Evolutionary conservation across 2,797 vertebrate species (phyloP), one percentile per base, ranked within the genome.

Genomic region (Myotis vivesi): DNA sequence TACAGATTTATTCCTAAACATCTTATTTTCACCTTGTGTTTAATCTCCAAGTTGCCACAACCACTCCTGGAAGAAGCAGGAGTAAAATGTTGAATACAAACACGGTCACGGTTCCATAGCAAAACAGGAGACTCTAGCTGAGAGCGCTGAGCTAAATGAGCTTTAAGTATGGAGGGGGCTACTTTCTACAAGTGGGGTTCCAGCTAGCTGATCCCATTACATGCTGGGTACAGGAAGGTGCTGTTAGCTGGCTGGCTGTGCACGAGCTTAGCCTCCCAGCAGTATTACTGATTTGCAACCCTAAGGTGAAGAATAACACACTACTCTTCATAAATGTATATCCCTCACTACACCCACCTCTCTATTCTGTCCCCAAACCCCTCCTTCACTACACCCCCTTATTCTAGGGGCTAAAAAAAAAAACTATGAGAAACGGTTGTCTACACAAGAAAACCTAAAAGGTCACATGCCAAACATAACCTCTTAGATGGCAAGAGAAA

Each of bases 31-130:
- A 10, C 64, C 79, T 94, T n/a, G 53, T 68, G 28, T 64, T 83
- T 84, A 82, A 86, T 44, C 41, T 87, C 90, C 77, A 87, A 62
- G 55, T 71, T 85, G 49, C n/a, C 22, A 55, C 84, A 93, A 87
- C 44, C 69, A 49, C 57, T 84, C 44, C 38, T 33, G 41, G 44
- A 94, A 81, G 5, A 72, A 85, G 38, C 11, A 17, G 10, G 28
- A 71, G 30, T 49, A 25, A 94, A 81, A 71, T 55, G 79, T 1
- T 81, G 66, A 95, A 79, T 46, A 46, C 44, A 85, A 94, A 85
- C 9, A 28, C 33, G 10, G 46, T 53, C 72, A 57, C 6, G 0
- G 68, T 16, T 92, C 87, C 81, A 30, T 8, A n/a, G 84, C 10
- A 25, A 87, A 28, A 4, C 46, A 55, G 10, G 36, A 73, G 36